Evolutionary conservation across 35 echinoderm and acorn worm species (phyloP).

Genomic region (Strongylocentrotus purpuratus): DNA sequence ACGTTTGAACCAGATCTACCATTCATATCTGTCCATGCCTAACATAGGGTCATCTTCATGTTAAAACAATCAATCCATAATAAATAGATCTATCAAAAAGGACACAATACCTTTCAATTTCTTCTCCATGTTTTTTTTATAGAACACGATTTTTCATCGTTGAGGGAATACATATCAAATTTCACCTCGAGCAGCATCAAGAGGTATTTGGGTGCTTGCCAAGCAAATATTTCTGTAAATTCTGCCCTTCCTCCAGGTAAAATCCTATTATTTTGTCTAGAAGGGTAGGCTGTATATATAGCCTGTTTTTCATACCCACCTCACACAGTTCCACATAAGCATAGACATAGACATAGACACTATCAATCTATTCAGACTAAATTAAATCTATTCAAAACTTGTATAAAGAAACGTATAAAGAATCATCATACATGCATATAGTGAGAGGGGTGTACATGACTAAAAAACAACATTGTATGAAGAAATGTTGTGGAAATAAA

Average conservation of each 20-base stretch:
- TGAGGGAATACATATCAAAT: neutral
- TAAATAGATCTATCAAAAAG: neutral
- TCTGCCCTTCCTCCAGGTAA: neutral
- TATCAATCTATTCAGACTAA: no score
- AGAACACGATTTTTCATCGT: neutral
- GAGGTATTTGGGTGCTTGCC: slow-evolving; percentile 15
- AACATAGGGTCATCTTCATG: neutral
- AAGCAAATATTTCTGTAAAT: slow-evolving; percentile 6
- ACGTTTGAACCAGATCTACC: no score
- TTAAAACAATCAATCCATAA: neutral
- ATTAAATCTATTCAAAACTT: no score
- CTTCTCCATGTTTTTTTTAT: neutral
- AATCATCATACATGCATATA: no score
- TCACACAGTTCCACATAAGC: no score
- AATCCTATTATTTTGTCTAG: neutral
- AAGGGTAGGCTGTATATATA: neutral
- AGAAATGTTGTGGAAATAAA: no score
- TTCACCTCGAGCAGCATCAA: neutral
- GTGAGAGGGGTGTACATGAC: no score
- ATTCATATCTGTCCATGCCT: neutral
- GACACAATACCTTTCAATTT: neutral
- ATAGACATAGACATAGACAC: no score
- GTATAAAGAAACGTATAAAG: no score
- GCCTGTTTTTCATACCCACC: neutral
- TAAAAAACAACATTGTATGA: no score